Evolutionary conservation across 2,113 vertebrate species (phyloP).

Genomic region (Narcine bancroftii): DNA sequence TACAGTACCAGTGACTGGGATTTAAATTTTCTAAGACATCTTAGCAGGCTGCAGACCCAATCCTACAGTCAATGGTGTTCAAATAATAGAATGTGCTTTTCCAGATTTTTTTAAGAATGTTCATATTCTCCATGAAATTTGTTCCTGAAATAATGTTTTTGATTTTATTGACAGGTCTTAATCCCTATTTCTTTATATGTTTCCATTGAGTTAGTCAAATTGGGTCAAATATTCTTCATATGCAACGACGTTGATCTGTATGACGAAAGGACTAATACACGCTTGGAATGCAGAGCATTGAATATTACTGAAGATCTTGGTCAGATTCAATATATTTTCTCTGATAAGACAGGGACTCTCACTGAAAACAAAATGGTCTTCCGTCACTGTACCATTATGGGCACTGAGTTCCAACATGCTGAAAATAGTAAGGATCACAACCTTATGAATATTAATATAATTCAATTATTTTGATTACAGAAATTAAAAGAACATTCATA

Average conservation of each 20-base stretch:
- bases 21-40: no score
- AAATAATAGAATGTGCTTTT: neutral
- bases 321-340: conserved; percentile 69
- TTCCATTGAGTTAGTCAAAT: conserved; percentile 66
- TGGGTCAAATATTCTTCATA: conserved; percentile 64
- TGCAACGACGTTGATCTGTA: conserved; percentile 65
- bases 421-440: conserved; percentile 57
- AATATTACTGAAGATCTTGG: conserved; percentile 69
- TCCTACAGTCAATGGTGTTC: neutral
- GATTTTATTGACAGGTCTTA: conserved; percentile 55
- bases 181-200: conserved; percentile 69
- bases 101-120: neutral
- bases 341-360: conserved; percentile 69
- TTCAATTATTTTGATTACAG: neutral
- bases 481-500: neutral
- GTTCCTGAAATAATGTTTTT: neutral
- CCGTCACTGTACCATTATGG: conserved; percentile 60
- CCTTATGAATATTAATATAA: neutral
- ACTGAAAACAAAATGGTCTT: conserved; percentile 76
- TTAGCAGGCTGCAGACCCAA: no score
- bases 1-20: no score
- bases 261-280: conserved; percentile 54
- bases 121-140: neutral
- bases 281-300: conserved; percentile 62
- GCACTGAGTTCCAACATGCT: conserved; percentile 64